These are phyloP conservation scores for Drosophila murphyi DNA, from an alignment of 1,140 invertebrate species.

Conservation along the genomic window DNA sequence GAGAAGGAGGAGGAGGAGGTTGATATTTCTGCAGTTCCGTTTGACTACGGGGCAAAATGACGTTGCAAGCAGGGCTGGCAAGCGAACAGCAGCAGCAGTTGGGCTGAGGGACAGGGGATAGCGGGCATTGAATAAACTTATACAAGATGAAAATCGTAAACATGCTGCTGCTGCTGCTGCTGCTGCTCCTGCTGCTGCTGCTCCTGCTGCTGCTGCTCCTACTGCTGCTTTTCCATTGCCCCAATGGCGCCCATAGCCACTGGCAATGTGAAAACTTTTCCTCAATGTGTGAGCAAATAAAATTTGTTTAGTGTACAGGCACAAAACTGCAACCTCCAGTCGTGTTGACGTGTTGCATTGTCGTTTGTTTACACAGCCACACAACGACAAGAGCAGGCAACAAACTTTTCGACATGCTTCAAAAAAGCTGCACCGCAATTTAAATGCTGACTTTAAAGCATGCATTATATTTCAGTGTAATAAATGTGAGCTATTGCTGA, in stretches of 20 bases:
- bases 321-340: conserved; percentile 45
- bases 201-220: background rate
- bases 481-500: background rate
- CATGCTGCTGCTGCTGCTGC: conserved; percentile 48
- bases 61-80: conserved; percentile 40
- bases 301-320: conserved; percentile 48
- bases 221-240: conserved; percentile 10
- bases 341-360: conserved; percentile 51
- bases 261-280: conserved; percentile 44
- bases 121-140: conserved; percentile 63
- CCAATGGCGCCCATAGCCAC: conserved; percentile 25
- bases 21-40: conserved; percentile 32
- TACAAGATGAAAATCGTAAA: conserved; percentile 76
- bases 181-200: conserved; percentile 1
- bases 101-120: background rate
- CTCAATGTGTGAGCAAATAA: conserved; percentile 49
- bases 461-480: background rate
- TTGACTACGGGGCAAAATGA: conserved; percentile 31
- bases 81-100: conserved; percentile 8
- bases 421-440: conserved; percentile 3
- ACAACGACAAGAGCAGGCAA: conserved; percentile 45
- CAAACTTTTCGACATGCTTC: conserved; percentile 34
- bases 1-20: background rate
- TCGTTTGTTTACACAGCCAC: conserved; percentile 46
- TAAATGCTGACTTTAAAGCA: conserved; percentile 11